Conservation (phyloP, 2,888 invertebrate genomes). For the Apotomis betuletana region DNA sequence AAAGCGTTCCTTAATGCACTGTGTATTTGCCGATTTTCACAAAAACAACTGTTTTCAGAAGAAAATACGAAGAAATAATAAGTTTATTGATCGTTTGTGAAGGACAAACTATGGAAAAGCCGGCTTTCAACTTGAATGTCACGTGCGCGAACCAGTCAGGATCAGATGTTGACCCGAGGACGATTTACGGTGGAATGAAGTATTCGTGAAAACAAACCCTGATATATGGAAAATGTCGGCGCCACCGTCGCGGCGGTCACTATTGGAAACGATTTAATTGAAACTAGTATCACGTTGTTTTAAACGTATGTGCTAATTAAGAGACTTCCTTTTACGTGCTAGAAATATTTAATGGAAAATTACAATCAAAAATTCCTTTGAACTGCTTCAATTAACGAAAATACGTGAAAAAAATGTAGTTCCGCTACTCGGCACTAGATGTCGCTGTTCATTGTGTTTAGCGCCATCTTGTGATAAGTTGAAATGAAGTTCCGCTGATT, state of each 20-base stretch:
- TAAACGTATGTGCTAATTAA: slow-evolving; percentile 13
- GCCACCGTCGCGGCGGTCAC: slow-evolving; percentile 69
- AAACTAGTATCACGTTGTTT: slow-evolving; percentile 23
- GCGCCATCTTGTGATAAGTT: slow-evolving; percentile 5
- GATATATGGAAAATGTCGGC: slow-evolving; percentile 81
- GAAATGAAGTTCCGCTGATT: not conserved
- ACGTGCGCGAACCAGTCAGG: slow-evolving; percentile 64
- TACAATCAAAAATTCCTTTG: not conserved
- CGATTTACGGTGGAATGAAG: slow-evolving; percentile 80
- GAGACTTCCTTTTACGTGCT: not conserved
- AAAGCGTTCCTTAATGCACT: slow-evolving; percentile 24
- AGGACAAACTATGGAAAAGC: slow-evolving; percentile 43
- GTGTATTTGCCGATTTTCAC: slow-evolving; percentile 22
- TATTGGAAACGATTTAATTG: slow-evolving; percentile 52
- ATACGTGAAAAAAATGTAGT: not conserved
- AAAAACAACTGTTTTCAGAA: slow-evolving; percentile 16
- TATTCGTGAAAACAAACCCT: slow-evolving; percentile 80
- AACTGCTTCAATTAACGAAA: slow-evolving; percentile 17
- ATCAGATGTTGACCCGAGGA: slow-evolving; percentile 78
- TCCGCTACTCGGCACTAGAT: slow-evolving; percentile 57
- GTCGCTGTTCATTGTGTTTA: slow-evolving; percentile 43
- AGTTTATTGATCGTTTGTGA: slow-evolving; percentile 36
- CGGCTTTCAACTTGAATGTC: slow-evolving; percentile 80
- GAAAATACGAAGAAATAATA: slow-evolving; percentile 13
- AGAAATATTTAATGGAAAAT: slow-evolving; percentile 23